phyloP scores from a whole-genome alignment of 2,888 invertebrate species.

The Agriopis marginaria region DNA sequence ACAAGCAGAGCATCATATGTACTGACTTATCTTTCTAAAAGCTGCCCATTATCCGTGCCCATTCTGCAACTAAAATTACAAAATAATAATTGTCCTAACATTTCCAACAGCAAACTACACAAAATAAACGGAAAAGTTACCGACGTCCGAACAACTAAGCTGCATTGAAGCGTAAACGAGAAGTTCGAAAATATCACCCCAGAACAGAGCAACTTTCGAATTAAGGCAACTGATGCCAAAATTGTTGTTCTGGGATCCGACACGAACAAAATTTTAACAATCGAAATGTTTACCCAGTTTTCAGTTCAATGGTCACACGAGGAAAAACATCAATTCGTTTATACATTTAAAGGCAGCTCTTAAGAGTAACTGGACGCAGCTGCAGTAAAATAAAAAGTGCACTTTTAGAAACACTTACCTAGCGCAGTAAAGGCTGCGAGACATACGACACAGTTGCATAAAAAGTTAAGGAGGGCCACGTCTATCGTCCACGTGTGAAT shows the following conservation, averaged over 20 bases:
- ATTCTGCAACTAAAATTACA: constrained; percentile 15
- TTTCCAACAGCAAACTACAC: constrained; percentile 30
- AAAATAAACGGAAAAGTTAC: constrained; percentile 35
- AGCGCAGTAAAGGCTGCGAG: constrained; percentile 44
- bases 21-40: neutral
- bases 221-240: constrained; percentile 68
- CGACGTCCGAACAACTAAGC: constrained; percentile 55
- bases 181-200: constrained; percentile 58
- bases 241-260: constrained; percentile 55
- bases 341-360: constrained; percentile 17
- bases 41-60: neutral
- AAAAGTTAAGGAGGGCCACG: constrained; percentile 54
- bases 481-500: constrained; percentile 57
- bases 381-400: constrained; percentile 36
- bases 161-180: constrained; percentile 54
- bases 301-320: constrained; percentile 36
- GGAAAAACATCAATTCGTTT: constrained; percentile 19
- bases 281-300: constrained; percentile 54
- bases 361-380: constrained; percentile 14
- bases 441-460: constrained; percentile 60
- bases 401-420: constrained; percentile 30
- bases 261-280: constrained; percentile 52
- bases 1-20: too few relatives aligned
- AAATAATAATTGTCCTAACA: constrained; percentile 27
- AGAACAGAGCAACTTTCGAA: constrained; percentile 63